phyloP scores from a whole-genome alignment of 1,140 invertebrate species.

The Cepaea nemoralis region DNA sequence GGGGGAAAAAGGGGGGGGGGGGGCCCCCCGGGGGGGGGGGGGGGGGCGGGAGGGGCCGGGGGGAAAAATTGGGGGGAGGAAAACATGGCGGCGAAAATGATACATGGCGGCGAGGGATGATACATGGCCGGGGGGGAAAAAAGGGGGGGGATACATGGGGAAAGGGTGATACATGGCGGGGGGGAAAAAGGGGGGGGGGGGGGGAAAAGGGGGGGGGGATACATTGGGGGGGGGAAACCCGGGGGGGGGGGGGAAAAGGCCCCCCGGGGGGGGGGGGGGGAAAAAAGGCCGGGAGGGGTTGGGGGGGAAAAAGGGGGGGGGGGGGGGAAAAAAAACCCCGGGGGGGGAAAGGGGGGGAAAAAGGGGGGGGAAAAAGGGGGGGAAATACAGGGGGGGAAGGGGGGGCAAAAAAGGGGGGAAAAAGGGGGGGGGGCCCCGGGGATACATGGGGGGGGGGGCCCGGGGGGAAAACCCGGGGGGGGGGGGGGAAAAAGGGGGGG shows the following conservation, averaged over 20 bases:
- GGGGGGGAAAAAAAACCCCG: too few species aligned
- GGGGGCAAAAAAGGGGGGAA: too few species aligned
- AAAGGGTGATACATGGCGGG: background rate
- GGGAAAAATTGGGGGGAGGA: background rate
- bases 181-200: constrained; percentile 1
- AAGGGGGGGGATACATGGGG: background rate
- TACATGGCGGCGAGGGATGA: background rate
- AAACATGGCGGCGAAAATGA: background rate
- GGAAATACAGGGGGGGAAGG: too few species aligned
- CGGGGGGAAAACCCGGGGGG: too few species aligned
- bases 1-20: too few species aligned
- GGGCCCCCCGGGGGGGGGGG: background rate
- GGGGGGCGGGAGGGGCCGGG: background rate
- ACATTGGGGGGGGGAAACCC: background rate
- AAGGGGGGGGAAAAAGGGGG: too few species aligned
- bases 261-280: too few species aligned
- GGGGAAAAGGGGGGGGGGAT: too few species aligned
- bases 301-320: constrained; percentile 1
- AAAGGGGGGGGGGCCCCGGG: background rate
- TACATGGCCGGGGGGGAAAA: too few species aligned
- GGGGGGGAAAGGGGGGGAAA: too few species aligned
- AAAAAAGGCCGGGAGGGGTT: background rate
- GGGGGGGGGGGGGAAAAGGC: too few species aligned
- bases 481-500: too few species aligned
- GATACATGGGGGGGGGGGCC: background rate